Evolutionary conservation across 2,113 vertebrate species (phyloP).

Genomic region (Pluvialis apricaria): DNA sequence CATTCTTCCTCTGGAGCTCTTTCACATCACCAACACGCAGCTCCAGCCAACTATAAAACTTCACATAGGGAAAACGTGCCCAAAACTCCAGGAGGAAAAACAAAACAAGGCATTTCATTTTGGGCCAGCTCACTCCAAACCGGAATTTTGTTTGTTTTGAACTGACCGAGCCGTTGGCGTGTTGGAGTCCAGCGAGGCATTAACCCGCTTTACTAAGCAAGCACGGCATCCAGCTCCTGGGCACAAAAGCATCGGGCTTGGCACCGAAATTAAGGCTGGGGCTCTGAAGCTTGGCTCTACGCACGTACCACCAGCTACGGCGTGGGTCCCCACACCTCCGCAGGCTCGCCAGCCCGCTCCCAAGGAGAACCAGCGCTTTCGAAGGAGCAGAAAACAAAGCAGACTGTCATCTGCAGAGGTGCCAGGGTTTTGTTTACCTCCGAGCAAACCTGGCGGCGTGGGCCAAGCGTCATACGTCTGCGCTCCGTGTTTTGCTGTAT

Average conservation of each 20-base stretch:
- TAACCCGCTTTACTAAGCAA: not conserved
- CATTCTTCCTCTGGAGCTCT: not conserved
- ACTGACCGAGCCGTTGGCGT: not conserved
- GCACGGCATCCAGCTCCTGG: not conserved
- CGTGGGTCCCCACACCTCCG: not conserved
- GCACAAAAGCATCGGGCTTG: not conserved
- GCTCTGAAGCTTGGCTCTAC: not conserved
- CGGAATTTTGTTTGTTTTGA: slow-evolving; percentile 39
- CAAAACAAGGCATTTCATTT: not conserved
- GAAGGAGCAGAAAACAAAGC: slow-evolving; percentile 7
- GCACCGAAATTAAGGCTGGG: not conserved
- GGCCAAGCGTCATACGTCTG: not conserved
- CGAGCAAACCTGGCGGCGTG: rapidly evolving
- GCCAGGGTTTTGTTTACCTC: slow-evolving; percentile 27
- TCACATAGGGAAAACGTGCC: not conserved
- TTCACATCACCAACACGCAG: not conserved
- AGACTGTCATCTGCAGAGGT: not conserved
- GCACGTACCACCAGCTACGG: not conserved
- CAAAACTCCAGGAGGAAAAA: not conserved
- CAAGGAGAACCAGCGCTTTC: not conserved
- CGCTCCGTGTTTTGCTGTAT: rapidly evolving
- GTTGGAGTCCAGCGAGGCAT: not conserved
- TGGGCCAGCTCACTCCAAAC: not conserved
- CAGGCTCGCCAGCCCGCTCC: not conserved
- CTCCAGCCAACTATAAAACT: not conserved